A percentile compares a stretch with the other conserved stretches of the same genome.
phyloP scores from a whole-genome alignment of 2,113 vertebrate genomes.

The Fulmarus glacialis region DNA sequence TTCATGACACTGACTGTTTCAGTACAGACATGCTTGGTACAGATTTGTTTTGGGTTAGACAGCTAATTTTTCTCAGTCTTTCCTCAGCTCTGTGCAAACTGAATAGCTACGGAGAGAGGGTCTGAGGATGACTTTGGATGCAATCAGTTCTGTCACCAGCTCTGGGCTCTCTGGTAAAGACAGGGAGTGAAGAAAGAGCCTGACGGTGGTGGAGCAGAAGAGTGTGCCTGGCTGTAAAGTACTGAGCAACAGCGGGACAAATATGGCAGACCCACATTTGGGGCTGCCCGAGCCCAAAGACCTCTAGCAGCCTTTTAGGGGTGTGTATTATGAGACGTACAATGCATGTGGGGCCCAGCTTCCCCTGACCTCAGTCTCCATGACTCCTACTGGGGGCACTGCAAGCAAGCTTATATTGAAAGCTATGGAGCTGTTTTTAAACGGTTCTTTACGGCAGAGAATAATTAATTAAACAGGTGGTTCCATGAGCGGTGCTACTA shows the following conservation, averaged over 20 bases:
- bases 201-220: not conserved
- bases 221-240: not conserved
- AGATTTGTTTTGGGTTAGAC: not conserved
- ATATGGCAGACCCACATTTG: not conserved
- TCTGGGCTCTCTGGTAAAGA: not conserved
- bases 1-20: not conserved
- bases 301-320: constrained; percentile 29
- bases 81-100: not conserved
- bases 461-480: constrained; percentile 72
- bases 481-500: constrained; percentile 52
- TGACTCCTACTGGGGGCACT: constrained; percentile 64
- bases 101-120: not conserved
- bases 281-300: not conserved
- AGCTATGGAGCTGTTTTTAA: constrained; percentile 52
- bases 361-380: constrained; percentile 4
- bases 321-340: not conserved
- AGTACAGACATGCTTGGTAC: not conserved
- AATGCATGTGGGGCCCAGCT: constrained; percentile 12
- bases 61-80: not conserved
- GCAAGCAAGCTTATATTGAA: constrained; percentile 64
- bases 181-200: not conserved
- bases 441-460: constrained; percentile 34
- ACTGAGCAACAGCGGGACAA: not conserved
- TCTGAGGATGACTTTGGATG: not conserved
- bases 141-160: not conserved